Evolutionary conservation across 2,888 invertebrate genomes (phyloP), one percentile per base, ranked within the genome.

Genomic region (Perizoma flavofasciatum): DNA sequence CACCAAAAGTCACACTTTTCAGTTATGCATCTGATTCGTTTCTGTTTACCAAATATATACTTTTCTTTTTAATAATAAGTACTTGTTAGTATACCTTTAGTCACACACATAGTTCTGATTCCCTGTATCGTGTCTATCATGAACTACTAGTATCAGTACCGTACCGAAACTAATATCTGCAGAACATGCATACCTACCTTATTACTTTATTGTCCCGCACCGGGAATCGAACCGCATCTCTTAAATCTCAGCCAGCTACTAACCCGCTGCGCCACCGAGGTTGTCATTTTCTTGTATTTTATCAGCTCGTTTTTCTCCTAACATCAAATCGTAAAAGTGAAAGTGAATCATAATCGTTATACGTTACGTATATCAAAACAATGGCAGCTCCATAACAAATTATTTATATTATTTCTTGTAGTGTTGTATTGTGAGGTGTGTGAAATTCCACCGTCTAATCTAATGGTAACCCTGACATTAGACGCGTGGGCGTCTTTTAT

Each of bases 351-450:
- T 67, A 51, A 55, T 68, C 66, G 67, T 73, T 22, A 22, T 22
- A 22, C 22, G 22, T 22, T 70, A 61, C 57, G 57, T 62, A 22
- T 63, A 74, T 73, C 74, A 73, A 77, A 74, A 80, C 81, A 81
- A 80, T 80, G 67, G 74, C 53, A 66, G 63, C 66, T 67, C 60
- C 55, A 58, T 74, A 55, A 72, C 68, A 72, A 70, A 73, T 77
- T 72, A 70, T 75, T 69, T 72, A 72, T 64, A 65, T 61, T 68
- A 65, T 68, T 68, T 11, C 44, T 44, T 44, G 22, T 22, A 5
- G 63, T 66, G 61, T 55, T 67, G 63, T 68, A 68, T 70, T 69
- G 65, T 59, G 58, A 65, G 22, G 22, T 54, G 54, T 55, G 66
- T 60, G 64, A 69, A 70, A 69, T 73, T 68, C 61, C 54, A 63